Conservation (phyloP, 2,113 vertebrate species). For the Porphyrio hochstetteri region DNA sequence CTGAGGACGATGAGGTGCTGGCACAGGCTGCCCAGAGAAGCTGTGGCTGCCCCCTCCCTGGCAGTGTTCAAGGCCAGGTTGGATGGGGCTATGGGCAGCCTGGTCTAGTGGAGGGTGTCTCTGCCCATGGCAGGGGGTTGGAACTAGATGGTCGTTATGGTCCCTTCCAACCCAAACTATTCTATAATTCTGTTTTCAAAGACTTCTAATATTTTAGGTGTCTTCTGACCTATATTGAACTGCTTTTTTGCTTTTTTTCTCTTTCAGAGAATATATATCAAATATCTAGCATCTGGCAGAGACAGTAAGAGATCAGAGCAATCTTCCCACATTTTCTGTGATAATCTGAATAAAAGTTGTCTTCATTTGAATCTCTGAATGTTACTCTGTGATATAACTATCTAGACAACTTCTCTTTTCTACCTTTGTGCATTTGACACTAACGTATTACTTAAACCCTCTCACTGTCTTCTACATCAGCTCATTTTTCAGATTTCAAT, state of each 20-base stretch:
- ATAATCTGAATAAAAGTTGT: neutral
- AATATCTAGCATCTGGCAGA: neutral
- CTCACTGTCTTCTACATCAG: neutral
- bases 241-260: neutral
- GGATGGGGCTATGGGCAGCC: too few species aligned
- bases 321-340: neutral
- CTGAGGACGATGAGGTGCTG: too few species aligned
- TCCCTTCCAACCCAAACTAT: neutral
- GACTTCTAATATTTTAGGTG: neutral
- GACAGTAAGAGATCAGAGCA: neutral
- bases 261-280: neutral
- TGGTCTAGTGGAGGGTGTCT: too few species aligned
- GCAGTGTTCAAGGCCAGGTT: too few species aligned
- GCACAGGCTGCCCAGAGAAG: too few species aligned
- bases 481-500: neutral
- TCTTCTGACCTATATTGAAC: neutral
- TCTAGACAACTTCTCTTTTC: neutral
- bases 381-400: neutral
- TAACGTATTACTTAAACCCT: neutral
- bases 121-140: too few species aligned
- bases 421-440: neutral
- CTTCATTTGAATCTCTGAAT: neutral
- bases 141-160: too few species aligned
- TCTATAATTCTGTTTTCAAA: neutral
- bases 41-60: too few species aligned